These are phyloP conservation scores for Oryctolagus cuniculus DNA, from an alignment of 2,113 vertebrate genomes.

Conservation along the genomic window DNA sequence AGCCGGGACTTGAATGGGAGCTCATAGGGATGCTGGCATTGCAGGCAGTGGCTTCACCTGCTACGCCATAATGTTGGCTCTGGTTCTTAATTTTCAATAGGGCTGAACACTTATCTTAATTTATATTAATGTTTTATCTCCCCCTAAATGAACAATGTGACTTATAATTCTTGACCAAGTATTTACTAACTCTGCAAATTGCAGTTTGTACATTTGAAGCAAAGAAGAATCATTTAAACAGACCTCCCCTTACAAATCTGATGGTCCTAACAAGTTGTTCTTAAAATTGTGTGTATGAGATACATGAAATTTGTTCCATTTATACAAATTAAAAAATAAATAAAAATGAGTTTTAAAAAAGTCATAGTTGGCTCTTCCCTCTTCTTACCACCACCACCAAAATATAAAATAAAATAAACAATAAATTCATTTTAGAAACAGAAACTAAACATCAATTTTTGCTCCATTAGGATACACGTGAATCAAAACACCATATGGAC, in stretches of 20 bases:
- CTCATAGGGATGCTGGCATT: no score
- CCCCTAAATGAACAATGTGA: neutral
- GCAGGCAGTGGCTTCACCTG: no score
- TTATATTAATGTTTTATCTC: neutral
- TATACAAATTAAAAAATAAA: no score
- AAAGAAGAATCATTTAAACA: neutral
- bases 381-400: neutral
- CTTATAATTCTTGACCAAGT: neutral
- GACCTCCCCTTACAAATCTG: neutral
- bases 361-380: neutral
- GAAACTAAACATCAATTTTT: neutral
- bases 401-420: neutral
- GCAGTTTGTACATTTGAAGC: neutral
- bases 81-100: neutral
- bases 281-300: no score
- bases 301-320: no score
- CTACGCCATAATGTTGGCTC: no score
- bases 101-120: neutral
- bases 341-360: no score
- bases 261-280: neutral
- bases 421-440: neutral
- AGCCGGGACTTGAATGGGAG: no score
- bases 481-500: neutral
- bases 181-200: neutral
- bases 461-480: neutral